phyloP scores from a whole-genome alignment of 2,113 vertebrate genomes.

The Piaya cayana region DNA sequence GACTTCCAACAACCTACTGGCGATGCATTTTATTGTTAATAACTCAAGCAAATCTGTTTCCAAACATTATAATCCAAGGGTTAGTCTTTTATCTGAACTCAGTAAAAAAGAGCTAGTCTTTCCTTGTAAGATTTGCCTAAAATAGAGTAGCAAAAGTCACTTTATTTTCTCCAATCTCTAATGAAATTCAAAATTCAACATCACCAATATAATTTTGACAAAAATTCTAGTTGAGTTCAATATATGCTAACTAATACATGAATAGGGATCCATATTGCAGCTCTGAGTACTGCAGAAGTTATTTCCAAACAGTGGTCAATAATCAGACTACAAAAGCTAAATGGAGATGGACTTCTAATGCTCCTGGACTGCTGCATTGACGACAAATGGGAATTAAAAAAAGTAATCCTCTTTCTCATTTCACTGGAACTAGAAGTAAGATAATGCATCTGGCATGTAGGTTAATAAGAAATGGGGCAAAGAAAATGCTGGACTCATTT shows the following conservation, averaged over 20 bases:
- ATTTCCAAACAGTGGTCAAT: neutral
- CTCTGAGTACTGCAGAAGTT: neutral
- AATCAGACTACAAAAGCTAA: conserved; percentile 2
- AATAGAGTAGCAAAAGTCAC: neutral
- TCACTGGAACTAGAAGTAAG: neutral
- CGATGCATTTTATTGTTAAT: neutral
- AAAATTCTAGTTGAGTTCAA: neutral
- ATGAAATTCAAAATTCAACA: neutral
- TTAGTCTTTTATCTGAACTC: neutral
- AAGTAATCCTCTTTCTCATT: neutral
- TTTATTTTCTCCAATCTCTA: neutral
- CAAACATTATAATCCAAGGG: neutral
- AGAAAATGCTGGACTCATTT: neutral
- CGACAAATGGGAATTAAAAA: neutral
- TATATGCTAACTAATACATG: neutral
- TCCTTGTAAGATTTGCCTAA: neutral
- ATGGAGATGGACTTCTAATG: neutral
- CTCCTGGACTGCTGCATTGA: neutral
- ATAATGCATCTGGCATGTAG: neutral
- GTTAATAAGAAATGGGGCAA: neutral
- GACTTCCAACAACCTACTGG: neutral
- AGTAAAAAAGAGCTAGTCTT: neutral
- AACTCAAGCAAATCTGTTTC: neutral
- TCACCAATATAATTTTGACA: neutral
- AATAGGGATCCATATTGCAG: neutral